Percentiles rank a stretch among this genome's conserved stretches.
phyloP scores from a whole-genome alignment of 2,797 vertebrate species.

The Amazonetta brasiliensis region DNA sequence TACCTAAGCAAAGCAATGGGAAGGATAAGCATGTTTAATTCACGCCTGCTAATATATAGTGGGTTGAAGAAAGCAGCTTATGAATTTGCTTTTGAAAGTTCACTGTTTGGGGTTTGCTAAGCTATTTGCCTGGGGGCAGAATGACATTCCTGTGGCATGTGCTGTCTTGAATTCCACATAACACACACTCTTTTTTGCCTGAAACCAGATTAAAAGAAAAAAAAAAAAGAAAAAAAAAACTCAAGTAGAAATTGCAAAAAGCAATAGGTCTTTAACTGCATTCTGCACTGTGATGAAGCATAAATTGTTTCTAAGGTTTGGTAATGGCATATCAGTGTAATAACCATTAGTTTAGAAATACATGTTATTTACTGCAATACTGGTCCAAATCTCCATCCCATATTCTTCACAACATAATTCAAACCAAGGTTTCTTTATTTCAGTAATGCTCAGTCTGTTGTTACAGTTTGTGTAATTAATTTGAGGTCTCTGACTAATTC shows the following conservation, averaged over 20 bases:
- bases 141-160: slow-evolving; percentile 74
- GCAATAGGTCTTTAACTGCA: not conserved
- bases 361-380: not conserved
- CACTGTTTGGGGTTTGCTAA: slow-evolving; percentile 59
- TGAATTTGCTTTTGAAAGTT: slow-evolving; percentile 47
- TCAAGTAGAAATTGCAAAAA: not conserved
- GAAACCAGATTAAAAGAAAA: not conserved
- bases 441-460: not conserved
- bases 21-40: slow-evolving; percentile 16
- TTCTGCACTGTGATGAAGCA: not conserved
- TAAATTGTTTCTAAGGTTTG: not conserved
- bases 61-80: slow-evolving; percentile 23
- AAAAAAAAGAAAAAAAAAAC: not conserved
- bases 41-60: not conserved
- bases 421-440: not conserved
- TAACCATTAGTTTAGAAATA: not conserved
- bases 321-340: not conserved
- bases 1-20: not conserved
- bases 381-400: not conserved
- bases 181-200: not conserved
- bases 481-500: not conserved
- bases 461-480: not conserved
- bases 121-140: slow-evolving; percentile 67
- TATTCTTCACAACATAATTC: not conserved
- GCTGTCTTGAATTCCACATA: slow-evolving; percentile 67